These are phyloP conservation scores for Diadegma fenestrale DNA, from an alignment of 2,888 invertebrate genomes.

Conservation along the genomic window DNA sequence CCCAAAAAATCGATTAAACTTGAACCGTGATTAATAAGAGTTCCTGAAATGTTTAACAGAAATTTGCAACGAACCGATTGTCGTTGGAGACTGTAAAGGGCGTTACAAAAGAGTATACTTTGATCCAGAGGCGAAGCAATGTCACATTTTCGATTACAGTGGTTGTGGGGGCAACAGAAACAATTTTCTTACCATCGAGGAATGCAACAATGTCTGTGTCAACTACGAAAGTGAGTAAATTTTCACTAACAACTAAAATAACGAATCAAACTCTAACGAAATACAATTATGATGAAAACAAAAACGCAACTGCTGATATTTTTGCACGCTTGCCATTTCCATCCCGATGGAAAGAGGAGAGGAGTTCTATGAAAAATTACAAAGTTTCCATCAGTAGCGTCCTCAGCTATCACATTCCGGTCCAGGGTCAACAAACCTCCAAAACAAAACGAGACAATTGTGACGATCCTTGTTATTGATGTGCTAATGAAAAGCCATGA, in stretches of 20 bases:
- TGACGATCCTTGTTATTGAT: slow-evolving; percentile 75
- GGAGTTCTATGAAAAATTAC: slow-evolving; percentile 77
- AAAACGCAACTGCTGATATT: slow-evolving; percentile 23
- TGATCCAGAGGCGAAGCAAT: slow-evolving; percentile 89
- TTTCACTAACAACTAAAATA: slow-evolving; percentile 3
- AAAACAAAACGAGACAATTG: slow-evolving; percentile 81
- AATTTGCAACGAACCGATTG: slow-evolving; percentile 80
- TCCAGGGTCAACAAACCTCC: slow-evolving; percentile 77
- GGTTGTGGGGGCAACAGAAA: slow-evolving; percentile 96
- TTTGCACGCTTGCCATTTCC: slow-evolving; percentile 74
- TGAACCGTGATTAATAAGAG: background rate
- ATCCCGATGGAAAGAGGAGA: slow-evolving; percentile 50
- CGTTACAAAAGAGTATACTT: slow-evolving; percentile 86
- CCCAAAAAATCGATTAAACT: background rate
- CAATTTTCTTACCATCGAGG: slow-evolving; percentile 91
- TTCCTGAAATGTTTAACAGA: slow-evolving; percentile 71
- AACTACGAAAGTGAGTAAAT: slow-evolving; percentile 85
- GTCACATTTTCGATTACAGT: slow-evolving; percentile 94
- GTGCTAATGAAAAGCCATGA: background rate
- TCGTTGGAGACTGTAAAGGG: slow-evolving; percentile 75
- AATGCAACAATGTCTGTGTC: slow-evolving; percentile 89
- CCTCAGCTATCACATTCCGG: slow-evolving; percentile 82
- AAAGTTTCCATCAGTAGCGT: slow-evolving; percentile 83
- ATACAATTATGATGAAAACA: background rate
- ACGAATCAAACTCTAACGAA: background rate